phyloP scores from a whole-genome alignment of 2,888 invertebrate genomes.

The Drosophila meridionalis region DNA sequence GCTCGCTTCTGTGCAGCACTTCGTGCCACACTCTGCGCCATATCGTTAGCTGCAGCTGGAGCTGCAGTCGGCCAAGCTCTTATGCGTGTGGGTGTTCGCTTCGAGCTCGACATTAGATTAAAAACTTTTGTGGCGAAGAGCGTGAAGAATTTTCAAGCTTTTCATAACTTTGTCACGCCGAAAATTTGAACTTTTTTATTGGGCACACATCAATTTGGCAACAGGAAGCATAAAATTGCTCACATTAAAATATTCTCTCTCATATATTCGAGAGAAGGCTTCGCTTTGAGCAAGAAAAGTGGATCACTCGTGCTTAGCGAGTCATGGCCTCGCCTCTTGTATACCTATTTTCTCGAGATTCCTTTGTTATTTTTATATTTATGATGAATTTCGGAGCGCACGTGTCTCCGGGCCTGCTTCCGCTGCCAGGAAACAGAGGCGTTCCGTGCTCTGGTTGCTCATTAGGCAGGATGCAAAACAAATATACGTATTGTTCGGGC shows the following conservation, averaged over 20 bases:
- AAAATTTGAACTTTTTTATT: conserved; percentile 30
- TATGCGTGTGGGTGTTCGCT: conserved; percentile 28
- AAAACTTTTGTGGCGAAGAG: conserved; percentile 55
- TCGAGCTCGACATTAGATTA: conserved; percentile 70
- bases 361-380: conserved; percentile 44
- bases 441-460: conserved; percentile 42
- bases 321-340: neutral
- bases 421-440: conserved; percentile 59
- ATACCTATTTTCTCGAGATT: conserved; percentile 10
- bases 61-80: neutral
- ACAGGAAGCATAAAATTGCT: conserved; percentile 13
- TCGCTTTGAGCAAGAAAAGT: neutral
- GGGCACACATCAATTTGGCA: conserved; percentile 17
- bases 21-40: conserved; percentile 18
- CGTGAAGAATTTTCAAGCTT: conserved; percentile 35
- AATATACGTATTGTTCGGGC: conserved; percentile 24
- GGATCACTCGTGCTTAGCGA: conserved; percentile 16
- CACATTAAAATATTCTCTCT: conserved; percentile 7
- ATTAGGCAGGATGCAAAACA: conserved; percentile 61
- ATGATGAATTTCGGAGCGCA: conserved; percentile 60
- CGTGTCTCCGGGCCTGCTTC: conserved; percentile 62
- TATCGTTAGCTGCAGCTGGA: conserved; percentile 32
- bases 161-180: conserved; percentile 38
- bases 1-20: conserved; percentile 16
- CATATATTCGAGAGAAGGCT: neutral